Evolutionary conservation across 2,797 vertebrate genomes (phyloP).

Genomic region (Rhynchonycteris naso): DNA sequence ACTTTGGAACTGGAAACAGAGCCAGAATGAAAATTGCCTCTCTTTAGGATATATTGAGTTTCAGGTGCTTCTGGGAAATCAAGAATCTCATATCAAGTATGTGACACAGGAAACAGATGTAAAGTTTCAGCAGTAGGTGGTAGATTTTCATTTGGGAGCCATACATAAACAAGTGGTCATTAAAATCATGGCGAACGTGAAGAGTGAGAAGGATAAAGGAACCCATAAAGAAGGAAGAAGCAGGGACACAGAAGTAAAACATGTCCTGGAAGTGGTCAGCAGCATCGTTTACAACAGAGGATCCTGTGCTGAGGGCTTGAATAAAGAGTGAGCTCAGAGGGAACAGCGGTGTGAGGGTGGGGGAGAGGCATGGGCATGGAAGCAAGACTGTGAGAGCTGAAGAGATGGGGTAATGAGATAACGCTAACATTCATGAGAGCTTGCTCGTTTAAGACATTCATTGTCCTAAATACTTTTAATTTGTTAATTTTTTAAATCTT

Average conservation of each 20-base stretch:
- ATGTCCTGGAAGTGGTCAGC: background rate
- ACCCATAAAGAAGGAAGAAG: background rate
- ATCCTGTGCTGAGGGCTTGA: background rate
- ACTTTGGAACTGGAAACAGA: background rate
- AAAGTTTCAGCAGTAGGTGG: background rate
- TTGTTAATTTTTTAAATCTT: background rate
- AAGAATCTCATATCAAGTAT: background rate
- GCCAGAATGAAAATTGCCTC: background rate
- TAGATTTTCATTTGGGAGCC: background rate
- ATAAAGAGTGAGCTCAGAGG: background rate
- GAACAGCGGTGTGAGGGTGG: background rate
- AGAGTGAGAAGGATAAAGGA: conserved; percentile 14
- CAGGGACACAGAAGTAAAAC: background rate
- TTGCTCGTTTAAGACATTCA: background rate
- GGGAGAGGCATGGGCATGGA: background rate
- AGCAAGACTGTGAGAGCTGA: background rate
- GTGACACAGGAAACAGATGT: background rate
- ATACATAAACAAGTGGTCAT: background rate
- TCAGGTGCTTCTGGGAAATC: background rate
- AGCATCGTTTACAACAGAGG: background rate
- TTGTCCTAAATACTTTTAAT: background rate
- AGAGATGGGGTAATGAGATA: background rate
- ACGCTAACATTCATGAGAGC: background rate
- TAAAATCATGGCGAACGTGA: background rate
- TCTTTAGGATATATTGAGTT: background rate